phyloP scores from a whole-genome alignment of 2,797 vertebrate species.

The Pterois miles region DNA sequence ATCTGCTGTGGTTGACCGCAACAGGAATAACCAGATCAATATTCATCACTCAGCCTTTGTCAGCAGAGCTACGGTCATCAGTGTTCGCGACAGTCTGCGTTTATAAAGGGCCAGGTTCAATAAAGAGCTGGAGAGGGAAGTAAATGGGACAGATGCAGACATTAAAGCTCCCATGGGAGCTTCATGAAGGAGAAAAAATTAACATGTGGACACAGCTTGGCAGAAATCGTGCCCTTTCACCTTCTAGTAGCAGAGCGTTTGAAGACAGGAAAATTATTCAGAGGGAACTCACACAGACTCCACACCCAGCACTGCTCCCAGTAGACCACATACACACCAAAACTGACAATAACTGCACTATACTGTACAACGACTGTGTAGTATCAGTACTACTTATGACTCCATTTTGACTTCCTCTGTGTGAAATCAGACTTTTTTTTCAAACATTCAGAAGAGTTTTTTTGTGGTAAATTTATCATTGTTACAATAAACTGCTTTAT shows the following conservation, averaged over 20 bases:
- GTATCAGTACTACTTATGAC: too few species aligned
- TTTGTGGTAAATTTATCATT: neutral
- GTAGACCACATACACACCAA: too few species aligned
- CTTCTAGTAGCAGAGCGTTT: neutral
- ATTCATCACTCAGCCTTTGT: slow-evolving; percentile 67
- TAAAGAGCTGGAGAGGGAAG: slow-evolving; percentile 23
- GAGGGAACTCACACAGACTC: neutral
- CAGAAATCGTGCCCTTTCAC: slow-evolving; percentile 29
- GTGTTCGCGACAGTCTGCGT: slow-evolving; percentile 22
- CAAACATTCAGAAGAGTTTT: too few species aligned
- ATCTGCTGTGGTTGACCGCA: slow-evolving; percentile 15
- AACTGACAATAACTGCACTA: too few species aligned
- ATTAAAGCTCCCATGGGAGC: slow-evolving; percentile 45
- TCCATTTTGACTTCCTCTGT: too few species aligned
- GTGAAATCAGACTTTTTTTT: neutral
- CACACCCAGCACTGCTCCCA: too few species aligned
- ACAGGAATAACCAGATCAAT: slow-evolving; percentile 60
- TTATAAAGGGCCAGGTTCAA: slow-evolving; percentile 48
- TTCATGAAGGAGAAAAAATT: slow-evolving; percentile 39
- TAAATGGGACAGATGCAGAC: slow-evolving; percentile 46
- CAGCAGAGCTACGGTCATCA: slow-evolving; percentile 32
- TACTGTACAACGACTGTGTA: too few species aligned
- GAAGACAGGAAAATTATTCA: slow-evolving; percentile 17
- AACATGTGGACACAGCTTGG: slow-evolving; percentile 34
- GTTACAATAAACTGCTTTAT: neutral